Evolutionary conservation across 2,113 vertebrate genomes (phyloP), one percentile per base, ranked within the genome.

Genomic region (Macquaria australasica): DNA sequence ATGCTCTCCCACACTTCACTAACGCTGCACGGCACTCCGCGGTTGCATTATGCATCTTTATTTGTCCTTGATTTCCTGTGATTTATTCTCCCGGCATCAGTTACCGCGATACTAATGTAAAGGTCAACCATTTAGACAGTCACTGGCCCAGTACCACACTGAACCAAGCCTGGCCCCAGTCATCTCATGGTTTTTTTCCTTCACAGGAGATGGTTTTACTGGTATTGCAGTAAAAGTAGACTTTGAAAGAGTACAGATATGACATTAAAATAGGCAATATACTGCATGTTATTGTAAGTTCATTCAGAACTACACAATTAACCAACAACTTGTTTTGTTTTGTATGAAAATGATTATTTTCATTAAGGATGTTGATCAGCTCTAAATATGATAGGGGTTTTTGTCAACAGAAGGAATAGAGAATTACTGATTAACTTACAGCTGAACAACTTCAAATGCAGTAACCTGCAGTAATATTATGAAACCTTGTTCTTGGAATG

Each of bases 21-120:
- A 34, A 34, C 4, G 34, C 28, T 25, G 28, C 50, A 37, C 23
- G 10, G 3, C 20, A 31, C 20, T 9, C 15, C 21, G 16, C 55
- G n/a, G 43, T 5, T 60, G 28, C 64, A 4, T 75, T 14, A 18
- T 37, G 56, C 79, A 74, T 85, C 62, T 77, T 55, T 53, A 39
- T 87, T 91, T 80, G 89, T 68, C 87, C 83, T 90, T 84, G 79
- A 80, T 79, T 87, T 73, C 34, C 71, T 82, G 66, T 80, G 62
- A 83, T 90, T 90, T 81, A 63, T 82, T 66, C 76, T 25, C 45
- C 23, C 15, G 34, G 48, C 62, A 63, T 82, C 77, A 48, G 71
- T 79, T 78, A 80, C 31, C 59, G 69, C 45, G 56, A 79, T 73
- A 63, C 10, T 67, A 4, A 37, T 60, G 67, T 72, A 82, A 87